Conservation (phyloP, 2,888 invertebrate genomes). For the Platycheirus rosarum region DNA sequence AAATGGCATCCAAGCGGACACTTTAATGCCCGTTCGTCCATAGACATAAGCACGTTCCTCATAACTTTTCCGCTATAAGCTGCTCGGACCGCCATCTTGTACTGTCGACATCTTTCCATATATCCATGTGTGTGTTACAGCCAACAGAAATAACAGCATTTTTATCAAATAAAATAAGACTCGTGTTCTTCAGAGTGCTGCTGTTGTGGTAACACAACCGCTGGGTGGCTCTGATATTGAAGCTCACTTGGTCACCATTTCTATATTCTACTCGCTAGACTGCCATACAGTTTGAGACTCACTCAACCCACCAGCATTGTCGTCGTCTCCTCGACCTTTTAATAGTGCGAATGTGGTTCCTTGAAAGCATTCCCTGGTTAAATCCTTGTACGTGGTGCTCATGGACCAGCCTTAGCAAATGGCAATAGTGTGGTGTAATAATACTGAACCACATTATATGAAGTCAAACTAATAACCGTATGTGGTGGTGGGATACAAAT, state of each 20-base stretch:
- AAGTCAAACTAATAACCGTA: constrained; percentile 71
- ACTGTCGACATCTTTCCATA: constrained; percentile 22
- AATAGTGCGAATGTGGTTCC: constrained; percentile 44
- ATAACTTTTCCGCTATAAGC: constrained; percentile 54
- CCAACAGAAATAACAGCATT: neutral
- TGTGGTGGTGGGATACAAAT: constrained; percentile 46
- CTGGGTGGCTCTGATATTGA: neutral
- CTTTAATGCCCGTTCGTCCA: constrained; percentile 43
- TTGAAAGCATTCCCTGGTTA: constrained; percentile 70
- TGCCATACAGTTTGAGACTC: too few relatives aligned
- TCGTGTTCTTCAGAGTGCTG: neutral
- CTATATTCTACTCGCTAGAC: constrained; percentile 27
- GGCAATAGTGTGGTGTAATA: constrained; percentile 43
- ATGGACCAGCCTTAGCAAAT: neutral
- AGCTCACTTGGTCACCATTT: constrained; percentile 48
- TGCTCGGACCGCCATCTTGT: constrained; percentile 30
- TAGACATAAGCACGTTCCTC: constrained; percentile 56
- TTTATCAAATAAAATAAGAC: constrained; percentile 1
- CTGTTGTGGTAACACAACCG: neutral
- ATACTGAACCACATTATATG: constrained; percentile 56
- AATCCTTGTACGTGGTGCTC: constrained; percentile 31
- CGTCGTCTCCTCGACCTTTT: neutral
- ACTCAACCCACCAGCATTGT: neutral
- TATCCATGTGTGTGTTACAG: neutral
- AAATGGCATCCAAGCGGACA: constrained; percentile 53